phyloP scores from a whole-genome alignment of 2,888 invertebrate genomes.

The Euplagia quadripunctaria region DNA sequence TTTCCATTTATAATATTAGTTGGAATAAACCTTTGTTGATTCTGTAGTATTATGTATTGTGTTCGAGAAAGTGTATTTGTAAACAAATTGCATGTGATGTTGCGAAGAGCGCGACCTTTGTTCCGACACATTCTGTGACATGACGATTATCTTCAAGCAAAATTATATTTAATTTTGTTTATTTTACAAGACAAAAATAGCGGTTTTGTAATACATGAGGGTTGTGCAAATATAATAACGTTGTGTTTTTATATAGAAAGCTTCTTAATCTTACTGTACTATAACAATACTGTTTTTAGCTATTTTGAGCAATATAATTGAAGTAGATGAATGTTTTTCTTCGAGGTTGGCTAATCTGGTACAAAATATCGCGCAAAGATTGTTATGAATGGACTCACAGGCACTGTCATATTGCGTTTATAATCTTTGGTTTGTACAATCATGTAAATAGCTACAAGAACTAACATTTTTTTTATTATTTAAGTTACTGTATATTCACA shows the following conservation, averaged over 20 bases:
- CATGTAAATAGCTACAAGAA: too few relatives aligned
- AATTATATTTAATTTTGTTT: constrained; percentile 19
- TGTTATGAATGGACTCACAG: too few relatives aligned
- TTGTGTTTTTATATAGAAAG: constrained; percentile 1
- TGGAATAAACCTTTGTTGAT: neutral
- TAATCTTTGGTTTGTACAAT: too few relatives aligned
- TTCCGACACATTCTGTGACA: neutral
- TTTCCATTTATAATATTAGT: neutral
- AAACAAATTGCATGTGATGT: neutral
- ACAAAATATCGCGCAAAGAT: too few relatives aligned
- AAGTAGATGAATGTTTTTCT: too few relatives aligned
- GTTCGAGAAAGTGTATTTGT: constrained; percentile 7
- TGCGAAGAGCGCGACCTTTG: neutral
- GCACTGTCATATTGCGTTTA: too few relatives aligned
- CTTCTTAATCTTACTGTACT: constrained; percentile 4
- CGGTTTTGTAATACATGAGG: neutral
- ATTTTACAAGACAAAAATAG: neutral
- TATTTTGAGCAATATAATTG: too few relatives aligned
- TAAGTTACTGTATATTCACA: too few relatives aligned
- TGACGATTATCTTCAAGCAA: constrained; percentile 4
- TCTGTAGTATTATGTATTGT: neutral
- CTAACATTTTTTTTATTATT: too few relatives aligned
- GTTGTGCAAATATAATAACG: neutral
- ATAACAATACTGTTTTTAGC: too few relatives aligned
- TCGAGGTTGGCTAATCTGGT: too few relatives aligned